Conservation (phyloP, 2,888 invertebrate species). For the Pachycephus smyrnensis region DNA sequence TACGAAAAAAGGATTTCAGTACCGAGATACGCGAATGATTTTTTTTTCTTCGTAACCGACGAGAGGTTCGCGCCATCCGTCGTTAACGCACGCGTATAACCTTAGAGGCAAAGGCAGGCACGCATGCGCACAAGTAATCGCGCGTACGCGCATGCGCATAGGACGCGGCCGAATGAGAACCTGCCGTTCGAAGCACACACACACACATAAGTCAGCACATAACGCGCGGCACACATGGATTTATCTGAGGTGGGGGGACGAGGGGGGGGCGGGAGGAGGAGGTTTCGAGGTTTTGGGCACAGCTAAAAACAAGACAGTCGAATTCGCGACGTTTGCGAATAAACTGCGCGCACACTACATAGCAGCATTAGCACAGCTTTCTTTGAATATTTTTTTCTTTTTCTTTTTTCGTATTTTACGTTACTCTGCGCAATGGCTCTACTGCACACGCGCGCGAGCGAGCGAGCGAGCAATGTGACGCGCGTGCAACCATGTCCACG, state of each 20-base stretch:
- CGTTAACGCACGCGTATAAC: neutral
- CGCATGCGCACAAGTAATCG: constrained; percentile 39
- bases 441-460: constrained; percentile 1
- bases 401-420: neutral
- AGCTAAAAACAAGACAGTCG: neutral
- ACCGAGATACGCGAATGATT: neutral
- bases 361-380: constrained; percentile 15
- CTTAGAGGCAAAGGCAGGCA: constrained; percentile 16
- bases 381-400: neutral
- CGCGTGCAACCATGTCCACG: neutral
- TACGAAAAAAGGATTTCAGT: too few relatives aligned
- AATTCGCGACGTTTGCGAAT: constrained; percentile 5
- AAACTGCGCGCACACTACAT: constrained; percentile 14
- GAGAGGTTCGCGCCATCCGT: neutral
- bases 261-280: neutral
- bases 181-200: constrained; percentile 22
- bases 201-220: constrained; percentile 12
- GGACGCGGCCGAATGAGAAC: constrained; percentile 32
- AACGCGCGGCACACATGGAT: constrained; percentile 24
- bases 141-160: constrained; percentile 32
- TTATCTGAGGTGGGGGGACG: constrained; percentile 1
- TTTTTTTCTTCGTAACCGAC: neutral
- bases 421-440: neutral
- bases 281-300: neutral
- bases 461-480: neutral